phyloP scores from a whole-genome alignment of 2,797 vertebrate genomes.

The Alfaro cultratus region DNA sequence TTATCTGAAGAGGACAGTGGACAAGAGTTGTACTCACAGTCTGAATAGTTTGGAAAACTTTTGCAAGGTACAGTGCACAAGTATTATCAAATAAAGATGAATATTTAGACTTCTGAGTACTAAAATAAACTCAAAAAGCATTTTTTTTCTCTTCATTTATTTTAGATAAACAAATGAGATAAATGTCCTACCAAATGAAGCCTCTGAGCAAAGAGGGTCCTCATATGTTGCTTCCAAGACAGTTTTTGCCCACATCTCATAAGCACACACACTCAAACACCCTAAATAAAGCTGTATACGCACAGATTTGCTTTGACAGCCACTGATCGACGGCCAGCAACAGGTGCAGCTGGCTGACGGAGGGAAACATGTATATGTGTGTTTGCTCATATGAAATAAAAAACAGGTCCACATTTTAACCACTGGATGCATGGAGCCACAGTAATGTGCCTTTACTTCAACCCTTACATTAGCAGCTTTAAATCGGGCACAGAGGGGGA shows the following conservation, averaged over 20 bases:
- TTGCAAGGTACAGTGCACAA: neutral
- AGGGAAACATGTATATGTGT: conserved; percentile 11
- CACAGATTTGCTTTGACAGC: conserved; percentile 27
- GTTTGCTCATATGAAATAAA: conserved; percentile 45
- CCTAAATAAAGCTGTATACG: conserved; percentile 29
- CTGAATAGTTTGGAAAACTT: neutral
- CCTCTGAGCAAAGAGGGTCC: neutral
- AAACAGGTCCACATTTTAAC: conserved; percentile 51
- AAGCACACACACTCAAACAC: neutral
- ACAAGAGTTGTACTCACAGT: neutral
- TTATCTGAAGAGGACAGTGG: neutral
- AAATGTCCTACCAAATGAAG: neutral
- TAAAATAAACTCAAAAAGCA: neutral
- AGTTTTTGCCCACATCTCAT: neutral
- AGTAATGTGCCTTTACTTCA: conserved; percentile 47
- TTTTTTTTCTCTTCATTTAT: neutral
- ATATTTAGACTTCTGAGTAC: neutral
- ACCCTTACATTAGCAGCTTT: conserved; percentile 60
- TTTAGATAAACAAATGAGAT: neutral
- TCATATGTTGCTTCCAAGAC: neutral
- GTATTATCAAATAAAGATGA: neutral
- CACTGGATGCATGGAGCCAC: conserved; percentile 34
- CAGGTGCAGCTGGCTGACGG: conserved; percentile 61
- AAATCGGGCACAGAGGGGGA: conserved; percentile 32
- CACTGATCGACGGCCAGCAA: conserved; percentile 52